Base-by-base conservation (phyloP, 2,888 invertebrate species). In the Ceriagrion tenellum region DNA sequence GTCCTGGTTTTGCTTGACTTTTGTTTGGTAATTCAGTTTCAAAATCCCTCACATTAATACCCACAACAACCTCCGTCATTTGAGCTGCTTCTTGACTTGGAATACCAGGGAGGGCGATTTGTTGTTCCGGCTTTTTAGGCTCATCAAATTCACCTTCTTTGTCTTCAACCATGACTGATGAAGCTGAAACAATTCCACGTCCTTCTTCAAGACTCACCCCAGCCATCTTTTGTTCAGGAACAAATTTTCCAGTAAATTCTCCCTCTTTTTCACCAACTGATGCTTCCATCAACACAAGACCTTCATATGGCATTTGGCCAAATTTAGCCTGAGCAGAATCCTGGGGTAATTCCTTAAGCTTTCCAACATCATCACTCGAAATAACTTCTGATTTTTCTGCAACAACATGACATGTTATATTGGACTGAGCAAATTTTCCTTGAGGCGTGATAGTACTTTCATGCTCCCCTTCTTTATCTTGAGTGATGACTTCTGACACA, bases 31-130 rank as follows among this genome's bases (percentile, higher is more conserved):
- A 55, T 0, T 95, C 35, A 13, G 96, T 96, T 69, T 96, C 96
- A 12, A 97, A 95, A n/a, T 96, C 95, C 88, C 97, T 97, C 35
- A 97, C 95, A 96, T 97, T 97, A 4, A 97, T 97, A 96, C 97
- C 97, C 40, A 97, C 96, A 81, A 97, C 96, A 18, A 97, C 96
- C 97, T 98, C 97, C 16, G 97, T 97, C 89, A 97, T 97, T 93
- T 97, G 96, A 59, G 98, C 97, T 30, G 98, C 97, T 89, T 97
- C 97, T 95, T 97, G 97, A 30, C 97, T 97, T 69, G 96, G 96
- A n/a, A 98, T 96, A 95, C 97, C 97, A 63, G 97, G 95, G 8
- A 96, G 96, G 16, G 97, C 97, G 95, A 96, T 97, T 96, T 96
- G 97, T 81, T 97, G 96, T 8, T 96, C 96, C 18, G 96, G 96